Evolutionary conservation across 2,113 vertebrate genomes (phyloP).

Genomic region (Coreoperca whiteheadi): DNA sequence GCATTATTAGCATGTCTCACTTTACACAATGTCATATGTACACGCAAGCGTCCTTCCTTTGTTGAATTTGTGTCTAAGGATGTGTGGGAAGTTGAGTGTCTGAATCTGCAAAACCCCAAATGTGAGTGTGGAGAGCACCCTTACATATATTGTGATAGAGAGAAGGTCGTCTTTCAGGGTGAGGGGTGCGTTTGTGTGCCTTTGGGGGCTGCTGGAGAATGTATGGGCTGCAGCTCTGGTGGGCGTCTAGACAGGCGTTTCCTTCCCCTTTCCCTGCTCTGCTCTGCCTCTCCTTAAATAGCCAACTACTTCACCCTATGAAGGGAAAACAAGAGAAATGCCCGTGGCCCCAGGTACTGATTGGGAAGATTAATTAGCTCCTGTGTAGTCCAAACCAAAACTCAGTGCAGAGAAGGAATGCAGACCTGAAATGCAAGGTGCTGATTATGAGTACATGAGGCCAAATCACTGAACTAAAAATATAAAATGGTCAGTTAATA

Average conservation of each 20-base stretch:
- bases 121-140: neutral
- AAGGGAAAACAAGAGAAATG: slow-evolving; percentile 84
- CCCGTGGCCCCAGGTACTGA: slow-evolving; percentile 78
- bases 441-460: neutral
- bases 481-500: slow-evolving; percentile 8
- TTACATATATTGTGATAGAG: slow-evolving; percentile 27
- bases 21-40: slow-evolving; percentile 19
- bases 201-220: slow-evolving; percentile 82
- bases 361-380: slow-evolving; percentile 88
- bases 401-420: slow-evolving; percentile 20
- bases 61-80: neutral
- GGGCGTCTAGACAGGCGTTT: slow-evolving; percentile 87
- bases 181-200: slow-evolving; percentile 63
- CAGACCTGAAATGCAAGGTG: slow-evolving; percentile 42
- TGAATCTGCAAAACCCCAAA: slow-evolving; percentile 9
- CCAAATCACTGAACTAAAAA: neutral
- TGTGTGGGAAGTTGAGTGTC: slow-evolving; percentile 6
- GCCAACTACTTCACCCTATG: slow-evolving; percentile 62
- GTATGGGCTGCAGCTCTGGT: slow-evolving; percentile 77
- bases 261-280: slow-evolving; percentile 82
- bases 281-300: slow-evolving; percentile 84
- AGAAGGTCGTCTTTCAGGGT: slow-evolving; percentile 46
- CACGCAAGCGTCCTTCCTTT: slow-evolving; percentile 31
- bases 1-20: slow-evolving; percentile 18
- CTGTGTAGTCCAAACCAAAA: slow-evolving; percentile 48